A percentile compares a stretch with the other conserved stretches of the same genome.
phyloP scores from a whole-genome alignment of 2,113 vertebrate species.

The Leiothrix lutea region DNA sequence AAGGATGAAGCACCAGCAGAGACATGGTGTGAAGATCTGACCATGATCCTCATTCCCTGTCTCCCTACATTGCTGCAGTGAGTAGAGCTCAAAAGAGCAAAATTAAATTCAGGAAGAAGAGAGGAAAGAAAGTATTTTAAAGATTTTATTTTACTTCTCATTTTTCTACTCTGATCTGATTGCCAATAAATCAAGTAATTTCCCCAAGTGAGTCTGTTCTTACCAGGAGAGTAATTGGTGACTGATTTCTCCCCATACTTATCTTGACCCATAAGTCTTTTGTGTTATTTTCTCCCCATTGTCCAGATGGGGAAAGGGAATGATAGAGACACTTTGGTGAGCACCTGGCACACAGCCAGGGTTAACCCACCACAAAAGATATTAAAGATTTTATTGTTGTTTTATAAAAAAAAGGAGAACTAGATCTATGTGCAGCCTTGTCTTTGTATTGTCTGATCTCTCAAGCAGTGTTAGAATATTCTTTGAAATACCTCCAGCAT shows the following conservation, averaged over 20 bases:
- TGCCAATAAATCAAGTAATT: not conserved
- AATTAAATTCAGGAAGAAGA: not conserved
- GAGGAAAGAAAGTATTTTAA: not conserved
- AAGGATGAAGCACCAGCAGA: rapidly evolving
- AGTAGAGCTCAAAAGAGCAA: not conserved
- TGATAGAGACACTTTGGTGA: not conserved
- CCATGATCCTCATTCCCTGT: not conserved
- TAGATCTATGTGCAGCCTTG: not conserved
- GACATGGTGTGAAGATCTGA: not conserved
- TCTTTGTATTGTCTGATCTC: not conserved
- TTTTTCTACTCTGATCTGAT: not conserved
- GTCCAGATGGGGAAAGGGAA: not conserved
- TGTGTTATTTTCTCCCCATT: not conserved
- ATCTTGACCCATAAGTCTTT: not conserved
- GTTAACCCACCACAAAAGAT: not conserved
- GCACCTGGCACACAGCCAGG: not conserved
- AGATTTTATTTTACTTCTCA: not conserved
- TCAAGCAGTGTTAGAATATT: not conserved
- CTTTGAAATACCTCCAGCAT: not conserved
- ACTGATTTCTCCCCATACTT: not conserved
- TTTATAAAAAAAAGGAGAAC: not conserved
- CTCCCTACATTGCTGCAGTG: too few relatives aligned
- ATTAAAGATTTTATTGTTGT: not conserved
- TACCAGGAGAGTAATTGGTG: not conserved
- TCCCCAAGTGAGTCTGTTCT: not conserved